These are phyloP conservation scores for Clepsis dumicolana DNA, from an alignment of 2,888 invertebrate species.

Conservation along the genomic window DNA sequence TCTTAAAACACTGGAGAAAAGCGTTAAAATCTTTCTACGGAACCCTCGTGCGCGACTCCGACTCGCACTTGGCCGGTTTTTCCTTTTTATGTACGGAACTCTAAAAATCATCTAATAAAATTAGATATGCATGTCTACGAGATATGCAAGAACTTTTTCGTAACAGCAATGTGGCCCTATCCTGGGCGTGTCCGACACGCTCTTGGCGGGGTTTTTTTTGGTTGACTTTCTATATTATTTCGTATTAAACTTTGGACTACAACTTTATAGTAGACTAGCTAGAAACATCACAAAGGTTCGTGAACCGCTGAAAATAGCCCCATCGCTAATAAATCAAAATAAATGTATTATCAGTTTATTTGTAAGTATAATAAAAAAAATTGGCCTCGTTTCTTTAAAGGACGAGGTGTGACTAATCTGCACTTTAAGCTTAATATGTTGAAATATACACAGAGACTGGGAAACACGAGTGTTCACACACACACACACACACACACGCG, in stretches of 20 bases:
- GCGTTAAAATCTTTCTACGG: too few species aligned
- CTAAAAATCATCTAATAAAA: too few species aligned
- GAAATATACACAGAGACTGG: constrained; percentile 70
- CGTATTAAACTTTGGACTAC: neutral
- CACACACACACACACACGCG: constrained; percentile 43
- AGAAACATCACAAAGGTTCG: neutral
- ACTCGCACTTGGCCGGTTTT: too few species aligned
- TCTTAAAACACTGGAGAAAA: too few species aligned
- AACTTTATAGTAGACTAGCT: neutral
- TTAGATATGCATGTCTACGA: too few species aligned
- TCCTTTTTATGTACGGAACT: too few species aligned
- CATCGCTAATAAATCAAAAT: neutral
- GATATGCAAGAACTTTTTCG: too few species aligned
- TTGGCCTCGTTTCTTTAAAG: constrained; percentile 59
- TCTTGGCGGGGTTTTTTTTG: too few species aligned
- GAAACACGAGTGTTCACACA: constrained; percentile 52
- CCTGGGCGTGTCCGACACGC: too few species aligned
- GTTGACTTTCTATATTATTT: too few species aligned
- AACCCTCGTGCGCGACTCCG: too few species aligned
- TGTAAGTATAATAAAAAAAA: constrained; percentile 50
- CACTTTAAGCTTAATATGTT: constrained; percentile 74
- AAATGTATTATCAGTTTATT: constrained; percentile 1
- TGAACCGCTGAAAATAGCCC: neutral
- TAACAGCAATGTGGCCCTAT: too few species aligned
- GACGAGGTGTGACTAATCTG: constrained; percentile 73